A percentile compares a stretch with the other conserved stretches of the same genome.
phyloP scores from a whole-genome alignment of 1,140 invertebrate species.

The Cepaea nemoralis region DNA sequence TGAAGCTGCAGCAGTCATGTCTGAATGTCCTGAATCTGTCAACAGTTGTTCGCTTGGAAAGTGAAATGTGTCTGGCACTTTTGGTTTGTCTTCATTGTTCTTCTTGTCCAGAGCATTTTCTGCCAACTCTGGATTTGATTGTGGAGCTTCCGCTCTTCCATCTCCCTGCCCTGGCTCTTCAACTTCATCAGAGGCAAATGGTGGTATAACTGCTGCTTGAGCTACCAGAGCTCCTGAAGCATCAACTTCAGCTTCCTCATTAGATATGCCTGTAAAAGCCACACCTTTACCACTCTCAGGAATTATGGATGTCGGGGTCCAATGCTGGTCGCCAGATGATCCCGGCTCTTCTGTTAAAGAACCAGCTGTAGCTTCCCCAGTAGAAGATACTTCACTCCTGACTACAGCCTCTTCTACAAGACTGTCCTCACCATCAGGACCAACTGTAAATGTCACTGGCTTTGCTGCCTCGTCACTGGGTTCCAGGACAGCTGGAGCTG shows the following conservation, averaged over 20 bases:
- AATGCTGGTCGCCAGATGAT: background rate
- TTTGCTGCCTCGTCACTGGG: background rate
- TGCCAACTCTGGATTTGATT: background rate
- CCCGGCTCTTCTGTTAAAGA: background rate
- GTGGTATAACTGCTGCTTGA: background rate
- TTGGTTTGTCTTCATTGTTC: background rate
- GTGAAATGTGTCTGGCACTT: background rate
- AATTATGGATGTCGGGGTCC: background rate
- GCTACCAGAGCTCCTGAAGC: background rate
- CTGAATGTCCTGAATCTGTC: background rate
- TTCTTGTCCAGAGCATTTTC: background rate
- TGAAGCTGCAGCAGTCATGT: background rate
- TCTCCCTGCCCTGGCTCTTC: background rate
- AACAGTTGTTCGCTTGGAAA: background rate
- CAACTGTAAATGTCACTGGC: conserved; percentile 29
- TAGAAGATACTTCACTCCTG: background rate
- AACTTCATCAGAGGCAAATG: conserved; percentile 5
- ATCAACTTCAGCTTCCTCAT: background rate
- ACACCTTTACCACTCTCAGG: too few relatives aligned
- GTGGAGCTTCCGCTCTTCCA: background rate
- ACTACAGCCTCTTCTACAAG: background rate
- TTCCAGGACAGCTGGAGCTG: conserved; percentile 11
- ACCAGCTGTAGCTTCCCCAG: background rate
- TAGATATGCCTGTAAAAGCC: background rate
- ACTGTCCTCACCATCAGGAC: conserved; percentile 18